Percentiles rank a stretch among this genome's conserved stretches.
phyloP scores from a whole-genome alignment of 2,888 invertebrate species.

The Napeogenes inachia region DNA sequence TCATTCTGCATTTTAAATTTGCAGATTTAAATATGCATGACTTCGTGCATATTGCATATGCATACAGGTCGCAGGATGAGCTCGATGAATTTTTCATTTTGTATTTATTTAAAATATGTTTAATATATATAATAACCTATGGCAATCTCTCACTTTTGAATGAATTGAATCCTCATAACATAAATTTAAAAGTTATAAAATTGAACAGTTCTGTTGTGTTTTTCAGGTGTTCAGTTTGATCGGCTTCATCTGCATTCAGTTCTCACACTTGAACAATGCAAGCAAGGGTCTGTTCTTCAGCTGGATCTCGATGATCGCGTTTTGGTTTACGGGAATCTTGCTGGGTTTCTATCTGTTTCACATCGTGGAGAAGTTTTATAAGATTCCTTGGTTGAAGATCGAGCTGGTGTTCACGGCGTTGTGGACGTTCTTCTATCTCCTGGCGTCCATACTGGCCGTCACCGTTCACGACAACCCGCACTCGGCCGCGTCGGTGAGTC shows the following conservation, averaged over 20 bases:
- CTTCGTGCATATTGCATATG: too few relatives aligned
- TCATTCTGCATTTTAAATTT: too few relatives aligned
- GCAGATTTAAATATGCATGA: too few relatives aligned
- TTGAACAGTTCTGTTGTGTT: background rate
- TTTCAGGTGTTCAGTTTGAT: constrained; percentile 81
- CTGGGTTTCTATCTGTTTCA: constrained; percentile 90
- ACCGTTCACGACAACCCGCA: constrained; percentile 78
- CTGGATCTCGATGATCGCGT: constrained; percentile 88
- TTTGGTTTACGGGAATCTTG: constrained; percentile 90
- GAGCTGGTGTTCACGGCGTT: constrained; percentile 86
- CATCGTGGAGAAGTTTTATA: constrained; percentile 88
- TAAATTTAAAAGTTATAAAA: background rate
- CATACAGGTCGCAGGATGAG: too few relatives aligned
- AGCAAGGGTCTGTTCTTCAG: constrained; percentile 85
- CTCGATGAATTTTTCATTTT: too few relatives aligned
- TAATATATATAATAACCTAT: too few relatives aligned
- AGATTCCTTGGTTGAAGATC: constrained; percentile 91
- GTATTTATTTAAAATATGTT: too few relatives aligned
- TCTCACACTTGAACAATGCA: constrained; percentile 68
- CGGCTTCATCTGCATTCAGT: constrained; percentile 89
- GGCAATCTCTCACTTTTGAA: too few relatives aligned
- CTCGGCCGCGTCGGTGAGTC: constrained; percentile 85
- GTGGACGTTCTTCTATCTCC: constrained; percentile 85
- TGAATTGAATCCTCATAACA: too few relatives aligned
- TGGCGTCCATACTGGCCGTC: constrained; percentile 84